Conservation (phyloP, 2,888 invertebrate genomes). For the Folsomia candida region DNA sequence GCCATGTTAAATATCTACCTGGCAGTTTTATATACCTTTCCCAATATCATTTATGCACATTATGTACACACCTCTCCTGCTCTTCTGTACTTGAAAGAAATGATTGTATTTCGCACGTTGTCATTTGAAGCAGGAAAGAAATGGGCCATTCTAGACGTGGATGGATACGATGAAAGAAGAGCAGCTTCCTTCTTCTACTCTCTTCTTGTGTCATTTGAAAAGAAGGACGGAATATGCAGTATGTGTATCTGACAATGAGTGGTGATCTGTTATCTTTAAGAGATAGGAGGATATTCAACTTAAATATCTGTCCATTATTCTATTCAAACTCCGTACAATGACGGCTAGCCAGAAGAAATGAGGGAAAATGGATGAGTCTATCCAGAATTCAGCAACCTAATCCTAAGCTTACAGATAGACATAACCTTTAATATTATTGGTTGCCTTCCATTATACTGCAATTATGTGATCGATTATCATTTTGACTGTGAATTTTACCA, state of each 20-base stretch:
- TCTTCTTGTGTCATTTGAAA: background rate
- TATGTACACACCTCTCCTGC: background rate
- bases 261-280: background rate
- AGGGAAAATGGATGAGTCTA: slow-evolving; percentile 10
- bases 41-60: background rate
- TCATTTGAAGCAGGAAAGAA: background rate
- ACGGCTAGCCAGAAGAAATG: background rate
- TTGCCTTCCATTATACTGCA: too few species aligned
- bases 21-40: background rate
- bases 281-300: slow-evolving; percentile 9
- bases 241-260: background rate
- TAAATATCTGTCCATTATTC: slow-evolving; percentile 10
- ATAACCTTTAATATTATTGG: too few species aligned
- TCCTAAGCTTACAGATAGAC: too few species aligned
- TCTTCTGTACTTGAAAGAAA: background rate
- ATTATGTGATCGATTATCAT: too few species aligned
- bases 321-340: background rate
- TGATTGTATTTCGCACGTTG: slow-evolving; percentile 10
- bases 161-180: background rate
- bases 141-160: slow-evolving; percentile 1
- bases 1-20: background rate
- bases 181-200: background rate
- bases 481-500: too few species aligned
- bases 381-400: background rate
- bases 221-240: too few species aligned